Evolutionary conservation across 2,113 vertebrate species (phyloP).

Genomic region (Willisornis vidua): DNA sequence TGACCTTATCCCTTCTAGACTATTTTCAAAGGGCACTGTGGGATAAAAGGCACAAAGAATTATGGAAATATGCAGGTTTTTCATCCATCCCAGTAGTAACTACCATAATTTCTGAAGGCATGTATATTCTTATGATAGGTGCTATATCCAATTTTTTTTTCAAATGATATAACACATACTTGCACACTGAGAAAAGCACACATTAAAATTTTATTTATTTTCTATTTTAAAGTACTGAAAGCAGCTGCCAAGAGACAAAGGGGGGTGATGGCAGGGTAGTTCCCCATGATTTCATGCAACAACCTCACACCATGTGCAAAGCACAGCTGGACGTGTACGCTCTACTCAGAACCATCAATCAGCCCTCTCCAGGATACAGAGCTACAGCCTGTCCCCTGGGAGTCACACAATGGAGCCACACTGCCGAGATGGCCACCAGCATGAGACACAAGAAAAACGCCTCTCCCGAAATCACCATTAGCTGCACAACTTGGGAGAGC

Average conservation of each 20-base stretch:
- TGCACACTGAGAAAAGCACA: neutral
- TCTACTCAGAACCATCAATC: constrained; percentile 1
- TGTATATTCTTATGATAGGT: neutral
- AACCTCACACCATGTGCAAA: neutral
- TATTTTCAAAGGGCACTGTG: neutral
- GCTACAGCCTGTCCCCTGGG: neutral
- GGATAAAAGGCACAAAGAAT: neutral
- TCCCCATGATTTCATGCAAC: neutral
- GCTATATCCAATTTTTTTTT: neutral
- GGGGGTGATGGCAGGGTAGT: neutral
- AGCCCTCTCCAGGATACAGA: neutral
- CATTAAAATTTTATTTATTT: neutral
- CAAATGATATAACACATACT: neutral
- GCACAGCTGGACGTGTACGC: neutral
- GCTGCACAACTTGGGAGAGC: neutral
- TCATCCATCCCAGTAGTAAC: neutral
- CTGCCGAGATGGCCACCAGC: accelerated
- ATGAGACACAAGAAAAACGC: accelerated
- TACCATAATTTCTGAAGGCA: neutral
- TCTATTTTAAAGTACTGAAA: neutral
- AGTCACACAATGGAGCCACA: neutral
- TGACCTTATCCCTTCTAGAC: neutral
- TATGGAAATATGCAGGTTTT: neutral
- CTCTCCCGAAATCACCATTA: neutral
- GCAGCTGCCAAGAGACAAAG: neutral